phyloP scores from a whole-genome alignment of 2,113 vertebrate genomes.

The Laticauda laticaudata region DNA sequence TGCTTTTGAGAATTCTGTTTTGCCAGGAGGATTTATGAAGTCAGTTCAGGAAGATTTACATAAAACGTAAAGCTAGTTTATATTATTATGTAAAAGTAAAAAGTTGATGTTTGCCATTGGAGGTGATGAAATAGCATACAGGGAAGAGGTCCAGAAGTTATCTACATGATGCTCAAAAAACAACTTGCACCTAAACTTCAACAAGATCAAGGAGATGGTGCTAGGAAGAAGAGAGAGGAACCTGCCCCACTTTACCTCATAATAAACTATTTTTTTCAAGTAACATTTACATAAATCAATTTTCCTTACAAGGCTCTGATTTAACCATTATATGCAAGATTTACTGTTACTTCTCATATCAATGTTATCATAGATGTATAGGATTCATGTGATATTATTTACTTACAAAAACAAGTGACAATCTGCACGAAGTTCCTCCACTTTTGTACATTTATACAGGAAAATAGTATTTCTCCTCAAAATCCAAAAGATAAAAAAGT shows the following conservation, averaged over 20 bases:
- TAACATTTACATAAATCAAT: background rate
- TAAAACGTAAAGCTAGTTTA: too few species aligned
- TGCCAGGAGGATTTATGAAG: background rate
- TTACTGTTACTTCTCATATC: background rate
- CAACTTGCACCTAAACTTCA: too few species aligned
- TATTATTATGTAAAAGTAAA: too few species aligned
- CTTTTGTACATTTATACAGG: background rate
- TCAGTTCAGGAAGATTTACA: background rate
- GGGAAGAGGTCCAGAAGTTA: too few species aligned
- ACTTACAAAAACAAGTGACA: background rate
- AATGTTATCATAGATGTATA: background rate
- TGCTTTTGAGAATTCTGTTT: background rate
- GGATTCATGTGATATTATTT: background rate
- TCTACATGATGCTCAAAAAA: too few species aligned
- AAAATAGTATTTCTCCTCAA: background rate
- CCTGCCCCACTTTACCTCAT: too few species aligned
- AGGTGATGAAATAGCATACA: too few species aligned
- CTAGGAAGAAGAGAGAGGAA: too few species aligned
- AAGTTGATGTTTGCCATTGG: too few species aligned
- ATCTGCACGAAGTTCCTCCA: background rate
- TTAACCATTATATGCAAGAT: background rate
- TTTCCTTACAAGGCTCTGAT: background rate
- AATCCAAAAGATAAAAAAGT: background rate
- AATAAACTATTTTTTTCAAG: too few species aligned
- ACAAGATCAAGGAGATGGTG: too few species aligned